Evolutionary conservation across 1,140 invertebrate genomes (phyloP).

Genomic region (Pectinophora gossypiella): DNA sequence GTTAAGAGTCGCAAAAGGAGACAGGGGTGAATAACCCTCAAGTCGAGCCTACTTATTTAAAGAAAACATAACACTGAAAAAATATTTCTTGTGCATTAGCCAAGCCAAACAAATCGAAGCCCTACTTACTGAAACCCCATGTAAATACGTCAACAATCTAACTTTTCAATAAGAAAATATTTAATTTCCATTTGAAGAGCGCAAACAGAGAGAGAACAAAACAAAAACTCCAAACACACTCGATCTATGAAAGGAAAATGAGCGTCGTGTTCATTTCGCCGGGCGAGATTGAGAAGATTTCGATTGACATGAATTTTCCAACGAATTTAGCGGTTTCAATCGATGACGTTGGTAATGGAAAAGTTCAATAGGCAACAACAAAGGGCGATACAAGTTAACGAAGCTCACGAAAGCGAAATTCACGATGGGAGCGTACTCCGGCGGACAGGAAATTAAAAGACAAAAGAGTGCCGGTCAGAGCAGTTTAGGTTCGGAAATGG

Average conservation of each 20-base stretch:
- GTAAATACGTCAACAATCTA: constrained; percentile 28
- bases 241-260: constrained; percentile 46
- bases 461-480: constrained; percentile 65
- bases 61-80: not conserved
- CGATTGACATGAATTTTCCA: constrained; percentile 52
- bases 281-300: constrained; percentile 22
- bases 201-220: constrained; percentile 37
- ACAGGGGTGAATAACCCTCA: constrained; percentile 13
- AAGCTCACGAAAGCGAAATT: constrained; percentile 69
- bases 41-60: constrained; percentile 14
- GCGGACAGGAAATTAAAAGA: constrained; percentile 72
- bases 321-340: constrained; percentile 65
- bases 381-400: constrained; percentile 69
- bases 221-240: constrained; percentile 42
- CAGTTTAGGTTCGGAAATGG: constrained; percentile 66
- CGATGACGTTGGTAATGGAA: constrained; percentile 64
- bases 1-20: constrained; percentile 6
- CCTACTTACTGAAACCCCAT: constrained; percentile 53
- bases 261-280: constrained; percentile 41
- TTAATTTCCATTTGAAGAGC: constrained; percentile 50
- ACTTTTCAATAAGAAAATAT: constrained; percentile 64
- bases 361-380: constrained; percentile 72
- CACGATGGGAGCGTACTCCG: constrained; percentile 54
- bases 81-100: too few species aligned
- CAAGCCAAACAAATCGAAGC: constrained; percentile 29